phyloP scores from a whole-genome alignment of 2,113 vertebrate species.

The Pituophis catenifer region DNA sequence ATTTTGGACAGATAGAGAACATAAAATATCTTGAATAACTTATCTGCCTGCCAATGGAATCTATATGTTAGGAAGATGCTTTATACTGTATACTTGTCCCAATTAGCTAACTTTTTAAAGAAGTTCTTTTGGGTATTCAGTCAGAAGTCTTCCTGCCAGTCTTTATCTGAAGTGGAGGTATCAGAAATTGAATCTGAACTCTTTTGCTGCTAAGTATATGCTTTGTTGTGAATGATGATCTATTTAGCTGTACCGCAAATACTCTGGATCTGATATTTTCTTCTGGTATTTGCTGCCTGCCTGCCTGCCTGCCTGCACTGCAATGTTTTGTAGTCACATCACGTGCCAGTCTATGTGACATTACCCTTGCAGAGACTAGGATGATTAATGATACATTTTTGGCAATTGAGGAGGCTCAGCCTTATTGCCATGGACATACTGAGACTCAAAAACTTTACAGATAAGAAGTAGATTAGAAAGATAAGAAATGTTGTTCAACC shows the following conservation, averaged over 20 bases:
- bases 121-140: background rate
- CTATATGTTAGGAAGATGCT: background rate
- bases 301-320: slow-evolving; percentile 34
- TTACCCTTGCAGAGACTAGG: background rate
- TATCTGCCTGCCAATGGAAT: background rate
- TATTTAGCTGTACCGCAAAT: background rate
- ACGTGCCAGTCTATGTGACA: background rate
- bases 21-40: background rate
- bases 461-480: slow-evolving; percentile 54
- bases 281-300: slow-evolving; percentile 27
- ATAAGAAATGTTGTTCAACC: slow-evolving; percentile 34
- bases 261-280: background rate
- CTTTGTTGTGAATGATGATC: background rate
- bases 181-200: background rate
- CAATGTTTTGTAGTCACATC: background rate
- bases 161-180: background rate
- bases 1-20: background rate
- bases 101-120: background rate
- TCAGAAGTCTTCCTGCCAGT: background rate
- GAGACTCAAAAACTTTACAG: slow-evolving; percentile 18
- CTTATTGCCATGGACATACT: slow-evolving; percentile 31
- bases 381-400: slow-evolving; percentile 12
- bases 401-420: slow-evolving; percentile 20
- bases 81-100: background rate
- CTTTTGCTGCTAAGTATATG: background rate